Percentiles rank a stretch among this genome's conserved stretches.
Evolutionary conservation across 2,113 vertebrate species (phyloP).

Genomic region (Antidorcas marsupialis): DNA sequence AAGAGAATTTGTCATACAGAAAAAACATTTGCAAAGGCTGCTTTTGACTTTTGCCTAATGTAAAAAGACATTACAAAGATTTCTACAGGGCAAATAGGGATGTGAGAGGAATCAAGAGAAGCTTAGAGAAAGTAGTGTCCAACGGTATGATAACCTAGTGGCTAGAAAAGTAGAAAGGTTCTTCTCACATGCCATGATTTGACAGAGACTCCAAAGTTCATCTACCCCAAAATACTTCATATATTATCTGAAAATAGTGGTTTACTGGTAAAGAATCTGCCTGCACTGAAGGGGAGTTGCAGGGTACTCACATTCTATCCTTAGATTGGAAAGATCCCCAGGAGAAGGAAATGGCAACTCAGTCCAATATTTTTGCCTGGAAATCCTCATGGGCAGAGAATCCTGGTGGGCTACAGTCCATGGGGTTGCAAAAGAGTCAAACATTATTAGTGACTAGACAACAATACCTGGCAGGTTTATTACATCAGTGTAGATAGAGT

Average conservation of each 20-base stretch:
- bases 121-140: background rate
- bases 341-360: background rate
- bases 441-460: background rate
- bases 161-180: background rate
- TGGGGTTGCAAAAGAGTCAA: background rate
- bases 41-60: background rate
- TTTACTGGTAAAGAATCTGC: accelerated
- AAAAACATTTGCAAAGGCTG: background rate
- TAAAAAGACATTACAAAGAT: background rate
- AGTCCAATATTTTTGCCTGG: background rate
- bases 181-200: background rate
- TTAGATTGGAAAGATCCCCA: background rate
- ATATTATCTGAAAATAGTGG: background rate
- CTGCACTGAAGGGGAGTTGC: background rate
- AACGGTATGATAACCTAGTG: background rate
- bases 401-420: background rate
- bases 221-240: background rate
- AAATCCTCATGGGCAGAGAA: background rate
- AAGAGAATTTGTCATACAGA: constrained; percentile 33
- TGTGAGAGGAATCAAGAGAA: background rate
- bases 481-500: background rate
- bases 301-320: background rate
- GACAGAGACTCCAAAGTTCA: background rate
- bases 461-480: background rate
- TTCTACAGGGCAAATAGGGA: background rate